A percentile compares a stretch with the other conserved stretches of the same genome.
phyloP scores from a whole-genome alignment of 2,888 invertebrate genomes.

The Nemotelus nigrinus region DNA sequence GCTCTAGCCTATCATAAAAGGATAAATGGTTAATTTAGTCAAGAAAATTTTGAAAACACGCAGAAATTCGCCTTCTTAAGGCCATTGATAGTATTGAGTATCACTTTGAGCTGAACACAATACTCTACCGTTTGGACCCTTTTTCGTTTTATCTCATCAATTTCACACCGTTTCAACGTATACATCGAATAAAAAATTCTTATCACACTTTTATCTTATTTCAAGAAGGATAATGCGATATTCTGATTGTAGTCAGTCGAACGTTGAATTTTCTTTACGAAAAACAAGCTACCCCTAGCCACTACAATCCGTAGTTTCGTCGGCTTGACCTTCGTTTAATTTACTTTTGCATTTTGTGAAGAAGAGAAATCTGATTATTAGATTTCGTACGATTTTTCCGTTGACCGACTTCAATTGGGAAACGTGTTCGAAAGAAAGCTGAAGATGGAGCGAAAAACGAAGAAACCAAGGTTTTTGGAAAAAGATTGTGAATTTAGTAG shows the following conservation, averaged over 20 bases:
- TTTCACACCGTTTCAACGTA: too few relatives aligned
- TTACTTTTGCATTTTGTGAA: slow-evolving; percentile 17
- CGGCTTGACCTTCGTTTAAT: slow-evolving; percentile 29
- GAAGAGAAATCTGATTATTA: neutral
- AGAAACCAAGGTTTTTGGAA: too few relatives aligned
- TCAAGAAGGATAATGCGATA: slow-evolving; percentile 32
- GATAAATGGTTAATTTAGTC: slow-evolving; percentile 5
- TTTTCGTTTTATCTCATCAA: too few relatives aligned
- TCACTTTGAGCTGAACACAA: neutral
- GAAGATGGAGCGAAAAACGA: too few relatives aligned
- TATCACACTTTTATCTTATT: slow-evolving; percentile 37
- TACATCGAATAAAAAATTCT: neutral
- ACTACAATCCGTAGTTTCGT: neutral
- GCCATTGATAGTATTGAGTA: neutral
- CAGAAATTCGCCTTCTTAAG: too few relatives aligned
- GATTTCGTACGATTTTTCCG: slow-evolving; percentile 3
- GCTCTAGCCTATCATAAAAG: neutral
- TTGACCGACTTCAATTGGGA: neutral
- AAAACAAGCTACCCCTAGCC: too few relatives aligned
- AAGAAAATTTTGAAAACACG: slow-evolving; percentile 1
- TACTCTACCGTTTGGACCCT: too few relatives aligned
- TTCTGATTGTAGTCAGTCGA: slow-evolving; percentile 8
- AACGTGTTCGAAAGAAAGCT: too few relatives aligned
- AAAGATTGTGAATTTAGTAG: too few relatives aligned
- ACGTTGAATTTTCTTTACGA: too few relatives aligned